Evolutionary conservation across 2,113 vertebrate genomes (phyloP), one percentile per base, ranked within the genome.

Genomic region (Cryptoleucopteryx plumbea): DNA sequence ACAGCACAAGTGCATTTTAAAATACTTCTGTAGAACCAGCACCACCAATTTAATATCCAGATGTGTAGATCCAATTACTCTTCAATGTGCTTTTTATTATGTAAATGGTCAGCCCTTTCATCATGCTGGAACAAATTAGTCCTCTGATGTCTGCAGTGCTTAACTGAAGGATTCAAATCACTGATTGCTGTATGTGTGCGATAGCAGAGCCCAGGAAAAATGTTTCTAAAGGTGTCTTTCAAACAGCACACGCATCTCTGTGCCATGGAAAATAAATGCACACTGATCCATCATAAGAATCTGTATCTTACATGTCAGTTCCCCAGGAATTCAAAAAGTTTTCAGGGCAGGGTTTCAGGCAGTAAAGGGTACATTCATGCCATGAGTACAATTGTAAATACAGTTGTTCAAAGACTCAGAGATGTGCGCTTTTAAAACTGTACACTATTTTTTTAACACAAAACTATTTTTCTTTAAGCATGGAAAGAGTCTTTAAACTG

Each of bases 1-100:
- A 65, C 63, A 29, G 73, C 34, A 53, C 81, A 88, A 72, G 90
- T 66, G 74, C n/a, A 89, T 68, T 96, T 86, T 29, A 20, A 71
- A 71, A 87, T 73, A 82, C 59, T 55, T 52, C 7, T 90, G 68
- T 77, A 84, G 86, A 96, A 94, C 47, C 38, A 88, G 83, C 70
- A 72, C 67, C 96, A 95, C 88, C 89, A 92, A 73, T 77, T 58
- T 62, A 85, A 88, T 65, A 96, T 70, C 94, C 94, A 96, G 95
- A 98, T 98, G 96, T 84, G 74, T 50, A 79, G 29, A 91, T 40
- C 11, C 86, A 86, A 74, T 85, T 70, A 67, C 73, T 81, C 71
- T 74, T 89, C 82, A 70, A n/a, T 77, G 43, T 95, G 91, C n/a
- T 97, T 95, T 95, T 94, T 62, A 86, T 96, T 93, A 96, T 52